Evolutionary conservation across 2,888 invertebrate species (phyloP).

Genomic region (Hofmannophila pseudospretella): DNA sequence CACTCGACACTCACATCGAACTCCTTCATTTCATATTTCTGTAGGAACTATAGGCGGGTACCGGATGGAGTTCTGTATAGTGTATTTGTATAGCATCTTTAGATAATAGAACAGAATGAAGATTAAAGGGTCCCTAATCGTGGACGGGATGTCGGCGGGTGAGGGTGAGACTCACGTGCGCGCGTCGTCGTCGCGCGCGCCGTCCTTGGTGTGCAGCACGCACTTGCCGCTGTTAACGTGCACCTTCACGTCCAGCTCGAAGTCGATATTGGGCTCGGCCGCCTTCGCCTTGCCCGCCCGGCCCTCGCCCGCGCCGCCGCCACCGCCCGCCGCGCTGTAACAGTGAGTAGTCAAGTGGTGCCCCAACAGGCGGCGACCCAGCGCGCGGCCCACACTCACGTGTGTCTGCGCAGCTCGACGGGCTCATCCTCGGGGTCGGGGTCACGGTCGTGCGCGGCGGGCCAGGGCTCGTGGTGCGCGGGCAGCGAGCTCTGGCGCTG

Average conservation of each 20-base stretch:
- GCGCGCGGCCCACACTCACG: conserved; percentile 83
- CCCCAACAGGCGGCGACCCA: conserved; percentile 66
- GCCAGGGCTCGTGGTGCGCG: background rate
- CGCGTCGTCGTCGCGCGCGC: conserved; percentile 81
- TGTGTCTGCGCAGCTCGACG: background rate
- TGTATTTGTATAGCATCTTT: no score
- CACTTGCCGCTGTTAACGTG: conserved; percentile 98
- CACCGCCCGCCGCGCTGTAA: conserved; percentile 14
- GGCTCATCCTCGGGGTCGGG: background rate
- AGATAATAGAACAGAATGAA: no score
- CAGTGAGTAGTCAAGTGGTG: conserved; percentile 24
- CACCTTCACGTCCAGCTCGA: conserved; percentile 97
- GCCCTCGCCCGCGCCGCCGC: conserved; percentile 17
- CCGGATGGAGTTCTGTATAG: no score
- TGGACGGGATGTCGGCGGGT: no score
- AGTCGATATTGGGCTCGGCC: conserved; percentile 94
- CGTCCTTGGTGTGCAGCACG: conserved; percentile 94
- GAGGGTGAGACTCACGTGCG: background rate
- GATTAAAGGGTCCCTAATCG: no score
- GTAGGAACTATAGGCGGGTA: no score
- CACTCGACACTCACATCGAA: no score
- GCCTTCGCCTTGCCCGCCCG: conserved; percentile 56
- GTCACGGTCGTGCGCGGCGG: background rate
- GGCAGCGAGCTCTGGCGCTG: background rate
- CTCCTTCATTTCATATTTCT: no score